Conservation (phyloP, 2,888 invertebrate genomes). For the Argyresthia goedartella region DNA sequence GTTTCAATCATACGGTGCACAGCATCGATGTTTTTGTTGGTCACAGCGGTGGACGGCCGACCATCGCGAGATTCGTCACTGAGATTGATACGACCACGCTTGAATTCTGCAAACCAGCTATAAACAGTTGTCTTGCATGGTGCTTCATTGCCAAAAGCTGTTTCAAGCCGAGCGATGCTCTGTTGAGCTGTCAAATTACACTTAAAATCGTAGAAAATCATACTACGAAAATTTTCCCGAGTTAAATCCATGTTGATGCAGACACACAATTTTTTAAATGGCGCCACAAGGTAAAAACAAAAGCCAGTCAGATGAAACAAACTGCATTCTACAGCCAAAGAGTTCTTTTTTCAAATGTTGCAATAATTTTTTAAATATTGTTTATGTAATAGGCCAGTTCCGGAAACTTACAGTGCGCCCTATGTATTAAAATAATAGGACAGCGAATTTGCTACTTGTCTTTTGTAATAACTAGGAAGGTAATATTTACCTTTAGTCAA, state of each 20-base stretch:
- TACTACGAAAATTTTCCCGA: constrained; percentile 2
- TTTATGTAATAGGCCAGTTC: too few relatives aligned
- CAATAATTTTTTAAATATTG: not conserved
- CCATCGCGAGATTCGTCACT: constrained; percentile 6
- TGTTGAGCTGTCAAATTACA: not conserved
- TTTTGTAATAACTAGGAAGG: too few relatives aligned
- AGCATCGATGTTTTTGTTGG: constrained; percentile 9
- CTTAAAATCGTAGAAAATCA: not conserved
- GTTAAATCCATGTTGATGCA: not conserved
- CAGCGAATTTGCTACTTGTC: too few relatives aligned
- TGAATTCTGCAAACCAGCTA: constrained; percentile 6
- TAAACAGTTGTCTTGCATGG: constrained; percentile 3
- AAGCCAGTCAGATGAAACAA: not conserved
- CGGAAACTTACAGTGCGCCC: too few relatives aligned
- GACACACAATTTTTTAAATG: not conserved
- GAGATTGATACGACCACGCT: constrained; percentile 7
- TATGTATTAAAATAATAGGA: too few relatives aligned
- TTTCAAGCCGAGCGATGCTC: not conserved
- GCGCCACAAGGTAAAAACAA: constrained; percentile 1
- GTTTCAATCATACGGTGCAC: constrained; percentile 8
- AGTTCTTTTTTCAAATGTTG: not conserved
- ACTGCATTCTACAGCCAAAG: not conserved
- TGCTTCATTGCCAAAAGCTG: constrained; percentile 2
- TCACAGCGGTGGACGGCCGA: constrained; percentile 5
- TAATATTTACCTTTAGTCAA: too few relatives aligned